phyloP scores from a whole-genome alignment of 2,888 invertebrate genomes.

The Stramonita haemastoma region DNA sequence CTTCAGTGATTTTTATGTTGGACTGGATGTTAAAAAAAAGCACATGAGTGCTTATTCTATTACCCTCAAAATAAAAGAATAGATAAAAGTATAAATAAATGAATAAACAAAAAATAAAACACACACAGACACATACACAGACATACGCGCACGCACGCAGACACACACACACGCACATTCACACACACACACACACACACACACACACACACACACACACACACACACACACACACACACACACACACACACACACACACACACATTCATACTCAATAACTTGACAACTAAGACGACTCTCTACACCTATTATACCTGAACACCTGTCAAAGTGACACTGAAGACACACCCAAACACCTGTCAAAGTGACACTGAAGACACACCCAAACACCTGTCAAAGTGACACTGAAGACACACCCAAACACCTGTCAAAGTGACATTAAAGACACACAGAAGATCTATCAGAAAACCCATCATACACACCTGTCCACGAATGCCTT shows the following conservation, averaged over 20 bases:
- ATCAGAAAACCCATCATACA: not conserved
- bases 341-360: constrained; percentile 57
- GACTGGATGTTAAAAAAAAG: no score
- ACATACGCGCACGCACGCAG: not conserved
- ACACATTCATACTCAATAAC: no score
- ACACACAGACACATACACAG: not conserved
- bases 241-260: no score
- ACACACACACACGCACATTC: not conserved
- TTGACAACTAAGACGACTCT: no score
- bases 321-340: no score
- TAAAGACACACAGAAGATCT: not conserved
- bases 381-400: not conserved
- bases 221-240: no score
- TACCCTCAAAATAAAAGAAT: no score
- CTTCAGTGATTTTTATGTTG: no score
- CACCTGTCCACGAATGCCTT: constrained; percentile 74
- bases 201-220: no score
- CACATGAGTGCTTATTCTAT: no score
- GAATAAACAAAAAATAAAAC: not conserved
- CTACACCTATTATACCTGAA: no score
- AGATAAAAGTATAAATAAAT: no score
- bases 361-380: constrained; percentile 42
- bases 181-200: not conserved
- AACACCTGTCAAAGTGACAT: not conserved
- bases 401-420: not conserved